Evolutionary conservation across 2,888 invertebrate genomes (phyloP).

Genomic region (Drosophila lacicola): DNA sequence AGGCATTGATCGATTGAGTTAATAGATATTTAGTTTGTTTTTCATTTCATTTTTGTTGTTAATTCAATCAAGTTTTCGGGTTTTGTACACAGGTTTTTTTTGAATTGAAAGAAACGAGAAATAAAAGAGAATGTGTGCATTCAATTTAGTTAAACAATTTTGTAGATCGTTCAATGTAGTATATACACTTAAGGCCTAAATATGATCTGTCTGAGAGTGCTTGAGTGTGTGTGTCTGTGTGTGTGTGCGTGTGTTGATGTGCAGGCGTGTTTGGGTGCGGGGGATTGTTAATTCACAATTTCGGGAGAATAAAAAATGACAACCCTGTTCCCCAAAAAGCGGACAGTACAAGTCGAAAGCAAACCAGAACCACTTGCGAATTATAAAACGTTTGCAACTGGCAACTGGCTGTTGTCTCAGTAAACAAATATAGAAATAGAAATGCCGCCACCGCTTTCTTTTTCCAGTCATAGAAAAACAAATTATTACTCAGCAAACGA

Average conservation of each 20-base stretch:
- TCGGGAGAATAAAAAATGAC: slow-evolving; percentile 5
- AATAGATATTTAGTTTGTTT: slow-evolving; percentile 43
- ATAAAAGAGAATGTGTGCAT: slow-evolving; percentile 78
- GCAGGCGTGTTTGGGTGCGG: slow-evolving; percentile 33
- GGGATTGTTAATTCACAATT: slow-evolving; percentile 21
- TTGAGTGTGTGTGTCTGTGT: slow-evolving; percentile 4
- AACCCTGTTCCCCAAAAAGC: slow-evolving; percentile 33
- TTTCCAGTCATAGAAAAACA: slow-evolving; percentile 15
- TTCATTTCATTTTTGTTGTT: slow-evolving; percentile 50
- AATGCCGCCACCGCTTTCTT: slow-evolving; percentile 40
- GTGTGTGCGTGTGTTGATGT: slow-evolving; percentile 6
- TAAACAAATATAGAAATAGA: slow-evolving; percentile 21
- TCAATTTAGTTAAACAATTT: slow-evolving; percentile 76
- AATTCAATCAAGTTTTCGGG: slow-evolving; percentile 42
- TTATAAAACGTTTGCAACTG: slow-evolving; percentile 12
- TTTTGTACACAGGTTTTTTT: slow-evolving; percentile 53
- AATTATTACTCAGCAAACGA: slow-evolving; percentile 20
- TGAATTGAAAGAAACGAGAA: slow-evolving; percentile 73
- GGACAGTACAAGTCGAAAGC: slow-evolving; percentile 40
- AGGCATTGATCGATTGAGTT: slow-evolving; percentile 42
- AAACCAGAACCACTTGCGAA: slow-evolving; percentile 50
- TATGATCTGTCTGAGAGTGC: slow-evolving; percentile 42
- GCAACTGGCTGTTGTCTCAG: slow-evolving; percentile 8
- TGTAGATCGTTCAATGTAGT: slow-evolving; percentile 35
- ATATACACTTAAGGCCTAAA: slow-evolving; percentile 53